Base-by-base conservation (phyloP, 2,888 invertebrate species). In the Drosophila paramelanica region DNA sequence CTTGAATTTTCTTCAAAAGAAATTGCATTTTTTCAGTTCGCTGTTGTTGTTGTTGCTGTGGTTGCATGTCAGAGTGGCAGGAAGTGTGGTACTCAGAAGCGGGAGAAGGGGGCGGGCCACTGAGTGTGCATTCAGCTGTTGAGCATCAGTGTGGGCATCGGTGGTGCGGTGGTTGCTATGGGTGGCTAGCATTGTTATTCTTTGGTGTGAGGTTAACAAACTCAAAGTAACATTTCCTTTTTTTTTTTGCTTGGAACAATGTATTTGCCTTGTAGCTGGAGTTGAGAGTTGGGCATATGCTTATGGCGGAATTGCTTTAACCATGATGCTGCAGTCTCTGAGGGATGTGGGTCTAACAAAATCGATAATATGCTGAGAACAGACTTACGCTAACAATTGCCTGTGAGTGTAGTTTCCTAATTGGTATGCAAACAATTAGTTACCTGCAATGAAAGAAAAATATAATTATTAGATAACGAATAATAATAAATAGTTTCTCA, bases 371-470 rank as follows among this genome's bases (percentile, higher is more conserved):
- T 51, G 53, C 11, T 45, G 7, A 36, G 46, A 7, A 3, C 25
- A 2, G 47, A 77, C 75, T 62, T 77, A 73, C 75, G 36, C n/a
- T 33, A 55, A 61, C 20, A 20, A 8, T n/a, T 7, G 23, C 6
- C 25, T 14, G n/a, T 31, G 31, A n/a, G 52, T 39, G 45, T 23
- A n/a, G n/a, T 31, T 41, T 8, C n/a, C 25, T n/a, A 52, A 45
- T 31, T 52, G 38, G 20, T 49, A 14, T 20, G 45, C n/a, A 50
- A 41, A n/a, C 47, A 51, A 50, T 41, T 68, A 66, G 52, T 81
- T 82, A 83, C 82, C 88, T 83, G 82, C 6, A 82, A 87, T 6
- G 17, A 81, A 25, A 68, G n/a, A 60, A 14, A 33, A 11, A 6
- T 1, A 38, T 6, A 52, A 7, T 6, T 20, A 46, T 61, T 36